phyloP scores from a whole-genome alignment of 2,888 invertebrate species.

The Clanis bilineata region DNA sequence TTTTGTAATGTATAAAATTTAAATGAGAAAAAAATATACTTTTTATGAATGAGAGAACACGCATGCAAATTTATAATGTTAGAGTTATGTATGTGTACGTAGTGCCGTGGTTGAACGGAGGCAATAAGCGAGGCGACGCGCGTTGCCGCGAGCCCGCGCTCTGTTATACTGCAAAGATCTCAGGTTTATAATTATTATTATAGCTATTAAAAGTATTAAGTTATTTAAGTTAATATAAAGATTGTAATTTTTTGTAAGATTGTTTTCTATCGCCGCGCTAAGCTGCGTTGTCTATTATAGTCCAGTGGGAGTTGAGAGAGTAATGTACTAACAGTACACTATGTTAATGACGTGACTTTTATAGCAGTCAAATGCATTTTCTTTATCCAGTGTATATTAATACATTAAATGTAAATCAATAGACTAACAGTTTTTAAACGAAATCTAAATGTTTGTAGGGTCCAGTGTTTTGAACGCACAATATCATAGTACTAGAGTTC shows the following conservation, averaged over 20 bases:
- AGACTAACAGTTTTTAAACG: slow-evolving; percentile 76
- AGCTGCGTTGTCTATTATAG: slow-evolving; percentile 39
- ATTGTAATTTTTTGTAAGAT: slow-evolving; percentile 78
- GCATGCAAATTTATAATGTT: slow-evolving; percentile 65
- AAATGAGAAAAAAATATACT: slow-evolving; percentile 72
- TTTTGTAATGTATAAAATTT: slow-evolving; percentile 81
- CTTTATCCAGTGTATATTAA: slow-evolving; percentile 75
- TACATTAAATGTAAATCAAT: slow-evolving; percentile 76
- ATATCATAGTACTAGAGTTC: slow-evolving; percentile 78
- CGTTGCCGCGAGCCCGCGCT: slow-evolving; percentile 29
- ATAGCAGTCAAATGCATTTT: slow-evolving; percentile 67
- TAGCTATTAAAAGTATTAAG: slow-evolving; percentile 81
- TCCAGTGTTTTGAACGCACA: slow-evolving; percentile 82
- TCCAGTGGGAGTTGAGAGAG: slow-evolving; percentile 57
- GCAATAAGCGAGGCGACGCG: slow-evolving; percentile 47
- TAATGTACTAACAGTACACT: slow-evolving; percentile 60
- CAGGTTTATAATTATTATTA: slow-evolving; percentile 73
- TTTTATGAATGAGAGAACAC: slow-evolving; percentile 72
- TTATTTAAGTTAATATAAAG: slow-evolving; percentile 81
- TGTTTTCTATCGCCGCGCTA: slow-evolving; percentile 68
- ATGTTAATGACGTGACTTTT: slow-evolving; percentile 49
- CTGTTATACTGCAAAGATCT: slow-evolving; percentile 74
- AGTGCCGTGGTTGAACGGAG: slow-evolving; percentile 51
- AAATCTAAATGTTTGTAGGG: slow-evolving; percentile 82
- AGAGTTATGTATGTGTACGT: slow-evolving; percentile 51